Evolutionary conservation across 2,888 invertebrate species (phyloP), one percentile per base, ranked within the genome.

Genomic region (Mythimna vitellina): DNA sequence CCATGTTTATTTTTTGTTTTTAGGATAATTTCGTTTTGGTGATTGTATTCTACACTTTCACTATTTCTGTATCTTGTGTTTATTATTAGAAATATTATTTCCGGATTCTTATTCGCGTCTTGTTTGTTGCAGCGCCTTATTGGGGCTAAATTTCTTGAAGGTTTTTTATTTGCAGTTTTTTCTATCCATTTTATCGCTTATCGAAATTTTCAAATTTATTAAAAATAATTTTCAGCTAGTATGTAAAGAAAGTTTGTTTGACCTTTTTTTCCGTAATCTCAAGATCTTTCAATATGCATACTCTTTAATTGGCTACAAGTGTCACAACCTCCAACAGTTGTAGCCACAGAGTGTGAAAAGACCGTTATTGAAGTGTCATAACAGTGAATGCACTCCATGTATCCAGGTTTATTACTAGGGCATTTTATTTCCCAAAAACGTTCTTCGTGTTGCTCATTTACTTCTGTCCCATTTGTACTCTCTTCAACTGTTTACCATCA

Each of bases 341-440:
- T 65, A 64, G 68, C 60, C 64, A 42, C 65, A 49, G 58, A 63
- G 68, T 72, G 61, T 80, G 71, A 74, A 70, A 69, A 69, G 70
- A 71, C 73, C 32, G 81, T 78, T 70, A 64, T 76, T 81, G 70
- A 70, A 83, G 81, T 78, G 81, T 74, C 74, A 76, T 81, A 73
- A 62, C 69, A 25, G 32, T 65, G 70, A 82, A 85, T 73, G 69
- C 75, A 78, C 78, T 74, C 58, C 38, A 67, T 60, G 73, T 80
- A 72, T 72, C 69, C 49, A 68, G 32, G 65, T 80, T 82, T 46
- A 5, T 46, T 46, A 46, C 46, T 46, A 17, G 14, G 12, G 17
- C 12, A 46, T 3, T 46, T 46, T 17, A 17, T 46, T 46, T 17
- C 14, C 46, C 17, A 42, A 12, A 12, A 12, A 12, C 12, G 38